These are phyloP conservation scores for Lasioglossum zephyrum DNA, from an alignment of 2,888 invertebrate species.

Conservation along the genomic window DNA sequence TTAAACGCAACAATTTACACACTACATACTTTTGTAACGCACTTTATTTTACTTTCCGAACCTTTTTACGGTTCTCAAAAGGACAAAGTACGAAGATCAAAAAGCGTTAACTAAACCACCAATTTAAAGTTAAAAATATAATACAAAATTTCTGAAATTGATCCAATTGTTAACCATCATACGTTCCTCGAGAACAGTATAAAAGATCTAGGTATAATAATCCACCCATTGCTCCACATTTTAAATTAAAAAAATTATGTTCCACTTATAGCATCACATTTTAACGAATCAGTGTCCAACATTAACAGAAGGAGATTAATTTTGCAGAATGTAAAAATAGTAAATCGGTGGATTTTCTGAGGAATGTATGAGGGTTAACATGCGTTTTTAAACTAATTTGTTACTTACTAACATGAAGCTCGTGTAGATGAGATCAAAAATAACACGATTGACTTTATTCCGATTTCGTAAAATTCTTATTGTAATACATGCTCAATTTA, in stretches of 20 bases:
- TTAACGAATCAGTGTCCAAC: background rate
- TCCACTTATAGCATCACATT: no score
- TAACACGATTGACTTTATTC: background rate
- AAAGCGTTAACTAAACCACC: no score
- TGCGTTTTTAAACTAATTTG: background rate
- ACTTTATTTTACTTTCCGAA: background rate
- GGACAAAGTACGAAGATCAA: background rate
- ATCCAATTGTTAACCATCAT: no score
- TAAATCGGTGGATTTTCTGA: no score
- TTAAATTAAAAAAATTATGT: no score
- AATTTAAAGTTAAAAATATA: no score
- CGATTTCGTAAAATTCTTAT: background rate
- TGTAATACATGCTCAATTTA: background rate
- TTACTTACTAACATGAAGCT: background rate
- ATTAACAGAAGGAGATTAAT: no score
- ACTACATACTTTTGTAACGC: background rate
- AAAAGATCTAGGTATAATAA: no score
- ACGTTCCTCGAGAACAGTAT: no score
- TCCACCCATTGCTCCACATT: no score
- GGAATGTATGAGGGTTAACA: background rate
- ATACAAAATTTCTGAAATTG: no score
- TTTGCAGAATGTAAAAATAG: no score
- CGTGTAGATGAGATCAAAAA: background rate
- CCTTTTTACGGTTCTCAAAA: background rate
- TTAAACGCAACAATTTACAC: background rate